phyloP scores from a whole-genome alignment of 2,113 vertebrate species.

The Lepisosteus oculatus region DNA sequence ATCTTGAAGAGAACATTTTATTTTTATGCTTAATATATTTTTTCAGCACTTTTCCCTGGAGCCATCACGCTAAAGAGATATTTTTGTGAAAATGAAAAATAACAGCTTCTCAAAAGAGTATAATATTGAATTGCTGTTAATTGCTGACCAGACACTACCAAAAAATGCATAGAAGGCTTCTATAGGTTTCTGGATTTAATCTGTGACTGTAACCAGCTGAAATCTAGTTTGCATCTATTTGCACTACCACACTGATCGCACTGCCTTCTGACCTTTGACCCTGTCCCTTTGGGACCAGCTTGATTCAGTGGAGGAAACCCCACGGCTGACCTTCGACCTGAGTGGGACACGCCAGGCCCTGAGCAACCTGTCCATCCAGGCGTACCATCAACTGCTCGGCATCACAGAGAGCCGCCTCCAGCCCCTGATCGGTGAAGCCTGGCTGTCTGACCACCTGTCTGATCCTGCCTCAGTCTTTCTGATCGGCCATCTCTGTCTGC shows the following conservation, averaged over 20 bases:
- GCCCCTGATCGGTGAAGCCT: constrained; percentile 59
- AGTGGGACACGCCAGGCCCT: constrained; percentile 48
- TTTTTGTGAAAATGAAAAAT: too few species aligned
- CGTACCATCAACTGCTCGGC: constrained; percentile 73
- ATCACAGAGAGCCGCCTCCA: constrained; percentile 60
- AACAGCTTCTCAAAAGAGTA: too few species aligned
- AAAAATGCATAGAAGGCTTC: too few species aligned
- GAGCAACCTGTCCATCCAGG: constrained; percentile 64
- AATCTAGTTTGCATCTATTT: too few species aligned
- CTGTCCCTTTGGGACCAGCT: constrained; percentile 17
- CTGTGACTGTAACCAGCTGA: too few species aligned
- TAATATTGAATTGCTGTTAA: too few species aligned
- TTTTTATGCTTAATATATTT: too few species aligned
- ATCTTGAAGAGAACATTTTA: too few species aligned
- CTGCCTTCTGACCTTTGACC: not conserved
- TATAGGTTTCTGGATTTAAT: too few species aligned
- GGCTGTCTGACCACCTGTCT: not conserved
- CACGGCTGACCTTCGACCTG: constrained; percentile 43
- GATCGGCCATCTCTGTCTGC: not conserved
- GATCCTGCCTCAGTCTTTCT: not conserved
- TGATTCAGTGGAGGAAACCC: constrained; percentile 31
- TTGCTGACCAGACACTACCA: too few species aligned
- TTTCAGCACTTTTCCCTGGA: too few species aligned
- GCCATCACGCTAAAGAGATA: too few species aligned
- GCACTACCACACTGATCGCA: not conserved